Base-by-base conservation (phyloP, 1,140 invertebrate species). In the Microplitis demolitor region DNA sequence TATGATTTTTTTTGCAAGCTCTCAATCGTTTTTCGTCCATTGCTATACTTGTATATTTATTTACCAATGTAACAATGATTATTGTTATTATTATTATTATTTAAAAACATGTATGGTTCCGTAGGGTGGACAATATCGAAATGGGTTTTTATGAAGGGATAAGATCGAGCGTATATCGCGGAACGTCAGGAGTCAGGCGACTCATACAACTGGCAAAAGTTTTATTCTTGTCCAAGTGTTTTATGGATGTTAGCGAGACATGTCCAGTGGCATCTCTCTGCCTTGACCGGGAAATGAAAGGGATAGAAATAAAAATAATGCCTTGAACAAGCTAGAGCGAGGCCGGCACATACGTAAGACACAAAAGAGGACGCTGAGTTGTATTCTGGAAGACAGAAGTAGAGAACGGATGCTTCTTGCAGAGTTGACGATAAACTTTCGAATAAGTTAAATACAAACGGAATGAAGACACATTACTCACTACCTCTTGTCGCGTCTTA, bases 391-490 rank as follows among this genome's bases (percentile, higher is more conserved):
- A 72, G 45, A 56, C 61, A 53, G 50, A 51, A 64, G 53, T 56
- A 53, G 34, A 53, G 34, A 72, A 53, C 72, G 58, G 53, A 66
- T 69, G 67, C 16, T 74, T 74, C 72, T 74, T 74, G 72, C 67
- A 54, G 72, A 74, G 66, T 74, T 74, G 72, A 69, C 72, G 60
- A 69, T 70, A 74, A 74, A 69, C 66, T 74, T 74, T 69, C 45
- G 61, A 74, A 74, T 74, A 70, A 74, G 72, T 74, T 74, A 74
- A 74, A 74, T 69, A 74, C 72, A 66, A 69, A 74, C 67, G 72
- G 67, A 74, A 74, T 74, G 72, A 74, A 74, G 72, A 74, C 61
- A 69, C 72, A 74, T 74, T 74, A 74, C 66, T 74, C 67, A 71
- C 69, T 71, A 53, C 39, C 69, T 71, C 56, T 53, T 54, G 69